Conservation (phyloP, 2,113 vertebrate genomes). For the Plecotus auritus region DNA sequence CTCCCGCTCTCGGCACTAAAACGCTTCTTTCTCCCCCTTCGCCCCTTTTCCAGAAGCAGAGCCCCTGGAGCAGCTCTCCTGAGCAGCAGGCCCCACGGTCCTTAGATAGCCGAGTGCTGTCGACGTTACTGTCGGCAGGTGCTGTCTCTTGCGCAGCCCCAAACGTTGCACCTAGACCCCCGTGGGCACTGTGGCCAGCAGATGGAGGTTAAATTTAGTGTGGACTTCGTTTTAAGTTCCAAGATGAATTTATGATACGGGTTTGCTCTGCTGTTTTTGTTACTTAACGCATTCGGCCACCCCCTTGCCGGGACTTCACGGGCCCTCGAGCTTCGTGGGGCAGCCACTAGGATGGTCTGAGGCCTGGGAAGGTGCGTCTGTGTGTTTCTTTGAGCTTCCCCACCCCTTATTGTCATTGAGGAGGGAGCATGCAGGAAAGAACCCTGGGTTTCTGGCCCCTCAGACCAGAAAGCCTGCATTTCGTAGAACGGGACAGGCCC, state of each 20-base stretch:
- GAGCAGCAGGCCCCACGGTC: not conserved
- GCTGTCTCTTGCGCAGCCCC: not conserved
- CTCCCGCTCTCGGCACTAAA: not conserved
- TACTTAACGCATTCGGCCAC: not conserved
- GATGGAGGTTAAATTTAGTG: not conserved
- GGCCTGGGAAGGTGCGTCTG: fast-evolving
- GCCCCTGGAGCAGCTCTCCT: not conserved
- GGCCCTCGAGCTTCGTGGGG: not conserved
- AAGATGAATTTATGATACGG: not conserved
- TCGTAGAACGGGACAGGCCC: fast-evolving
- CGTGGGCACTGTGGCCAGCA: not conserved
- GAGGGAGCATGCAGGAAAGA: not conserved
- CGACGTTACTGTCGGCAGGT: not conserved
- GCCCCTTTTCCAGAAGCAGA: not conserved
- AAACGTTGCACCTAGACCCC: not conserved
- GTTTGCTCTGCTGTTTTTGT: not conserved
- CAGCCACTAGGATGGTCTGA: not conserved
- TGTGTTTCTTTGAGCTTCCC: not conserved
- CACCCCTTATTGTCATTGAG: not conserved
- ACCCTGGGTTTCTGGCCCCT: not conserved
- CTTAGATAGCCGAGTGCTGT: not conserved
- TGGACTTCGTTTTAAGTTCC: not conserved
- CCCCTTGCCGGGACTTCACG: not conserved
- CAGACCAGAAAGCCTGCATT: not conserved
- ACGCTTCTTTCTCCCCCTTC: not conserved